phyloP scores from a whole-genome alignment of 1,140 invertebrate genomes.

The Musca domestica region DNA sequence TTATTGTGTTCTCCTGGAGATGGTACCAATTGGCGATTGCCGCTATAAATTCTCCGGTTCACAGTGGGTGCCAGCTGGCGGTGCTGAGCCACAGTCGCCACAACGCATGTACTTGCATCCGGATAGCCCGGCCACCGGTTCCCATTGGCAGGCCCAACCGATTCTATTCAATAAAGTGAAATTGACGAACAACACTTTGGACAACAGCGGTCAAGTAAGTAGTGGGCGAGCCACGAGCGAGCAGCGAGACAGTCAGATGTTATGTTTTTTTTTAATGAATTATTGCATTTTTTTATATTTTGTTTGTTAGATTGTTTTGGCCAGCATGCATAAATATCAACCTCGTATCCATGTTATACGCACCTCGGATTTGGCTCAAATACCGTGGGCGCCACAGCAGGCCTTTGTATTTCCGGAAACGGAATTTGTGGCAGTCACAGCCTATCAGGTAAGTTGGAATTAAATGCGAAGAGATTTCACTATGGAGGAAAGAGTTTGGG shows the following conservation, averaged over 20 bases:
- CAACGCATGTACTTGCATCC: slow-evolving; percentile 79
- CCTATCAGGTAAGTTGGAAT: slow-evolving; percentile 70
- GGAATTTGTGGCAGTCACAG: slow-evolving; percentile 86
- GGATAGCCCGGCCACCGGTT: slow-evolving; percentile 77
- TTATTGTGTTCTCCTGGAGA: slow-evolving; percentile 80
- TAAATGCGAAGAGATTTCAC: too few relatives aligned
- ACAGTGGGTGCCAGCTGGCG: slow-evolving; percentile 79
- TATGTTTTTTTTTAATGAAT: not conserved
- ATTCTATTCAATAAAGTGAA: slow-evolving; percentile 84
- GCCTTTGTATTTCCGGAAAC: slow-evolving; percentile 77
- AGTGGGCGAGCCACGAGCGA: not conserved
- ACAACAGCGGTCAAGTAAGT: slow-evolving; percentile 80
- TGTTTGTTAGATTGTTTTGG: slow-evolving; percentile 76
- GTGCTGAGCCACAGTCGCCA: slow-evolving; percentile 79
- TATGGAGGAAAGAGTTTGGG: too few relatives aligned
- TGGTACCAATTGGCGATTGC: slow-evolving; percentile 65
- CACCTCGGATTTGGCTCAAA: slow-evolving; percentile 64
- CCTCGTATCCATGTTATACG: slow-evolving; percentile 79
- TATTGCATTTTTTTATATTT: slow-evolving; percentile 7
- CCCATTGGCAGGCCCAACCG: slow-evolving; percentile 81
- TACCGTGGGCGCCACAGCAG: slow-evolving; percentile 64
- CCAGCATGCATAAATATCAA: slow-evolving; percentile 91
- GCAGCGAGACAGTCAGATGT: not conserved
- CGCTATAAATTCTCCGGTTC: slow-evolving; percentile 69
- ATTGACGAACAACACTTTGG: slow-evolving; percentile 84